These are phyloP conservation scores for Synanthedon andrenaeformis DNA, from an alignment of 2,888 invertebrate genomes.

Conservation along the genomic window DNA sequence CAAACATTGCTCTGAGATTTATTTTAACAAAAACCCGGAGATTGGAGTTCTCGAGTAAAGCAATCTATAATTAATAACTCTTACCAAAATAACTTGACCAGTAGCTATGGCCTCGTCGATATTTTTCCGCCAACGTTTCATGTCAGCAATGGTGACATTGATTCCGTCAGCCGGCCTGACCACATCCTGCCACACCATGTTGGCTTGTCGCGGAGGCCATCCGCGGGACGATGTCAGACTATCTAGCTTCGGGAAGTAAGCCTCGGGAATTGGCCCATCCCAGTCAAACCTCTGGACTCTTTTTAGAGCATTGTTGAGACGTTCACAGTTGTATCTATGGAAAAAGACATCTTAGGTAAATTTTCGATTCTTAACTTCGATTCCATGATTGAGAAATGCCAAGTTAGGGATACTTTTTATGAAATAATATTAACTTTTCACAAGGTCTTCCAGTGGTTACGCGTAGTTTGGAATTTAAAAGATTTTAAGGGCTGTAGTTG, in stretches of 20 bases:
- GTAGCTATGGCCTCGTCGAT: conserved; percentile 81
- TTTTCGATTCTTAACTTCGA: too few relatives aligned
- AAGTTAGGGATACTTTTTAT: too few relatives aligned
- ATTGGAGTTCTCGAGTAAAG: too few relatives aligned
- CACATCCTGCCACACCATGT: conserved; percentile 72
- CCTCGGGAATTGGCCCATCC: conserved; percentile 78
- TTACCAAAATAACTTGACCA: conserved; percentile 72
- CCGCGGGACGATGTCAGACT: conserved; percentile 76
- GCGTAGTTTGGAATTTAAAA: not conserved
- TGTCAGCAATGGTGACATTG: conserved; percentile 71
- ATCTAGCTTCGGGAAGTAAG: conserved; percentile 86
- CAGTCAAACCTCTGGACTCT: conserved; percentile 75
- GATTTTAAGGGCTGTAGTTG: not conserved
- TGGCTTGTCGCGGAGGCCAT: conserved; percentile 78
- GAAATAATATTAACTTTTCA: not conserved
- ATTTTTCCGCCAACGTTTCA: conserved; percentile 81
- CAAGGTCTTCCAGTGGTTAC: not conserved
- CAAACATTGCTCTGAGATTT: too few relatives aligned
- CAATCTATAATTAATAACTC: not conserved
- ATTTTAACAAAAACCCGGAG: too few relatives aligned
- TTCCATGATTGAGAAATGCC: not conserved
- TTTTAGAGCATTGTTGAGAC: conserved; percentile 77
- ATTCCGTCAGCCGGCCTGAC: conserved; percentile 75
- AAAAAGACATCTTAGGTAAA: not conserved
- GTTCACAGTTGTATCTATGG: conserved; percentile 79